Evolutionary conservation across 2,797 vertebrate genomes (phyloP).

Genomic region (Sebastes glaucus): DNA sequence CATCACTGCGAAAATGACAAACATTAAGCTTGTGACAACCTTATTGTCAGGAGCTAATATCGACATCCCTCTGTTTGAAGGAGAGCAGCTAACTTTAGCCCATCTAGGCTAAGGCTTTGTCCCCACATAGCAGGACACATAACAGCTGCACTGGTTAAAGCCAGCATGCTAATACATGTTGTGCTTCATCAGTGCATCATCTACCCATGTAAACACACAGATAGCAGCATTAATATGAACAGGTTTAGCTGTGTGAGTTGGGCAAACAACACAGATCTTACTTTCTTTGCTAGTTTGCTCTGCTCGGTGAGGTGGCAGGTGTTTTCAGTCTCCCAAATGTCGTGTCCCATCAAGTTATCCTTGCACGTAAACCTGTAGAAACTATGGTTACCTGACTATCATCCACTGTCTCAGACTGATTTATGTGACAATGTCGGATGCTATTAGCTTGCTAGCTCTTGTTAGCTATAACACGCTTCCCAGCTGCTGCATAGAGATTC

Average conservation of each 20-base stretch:
- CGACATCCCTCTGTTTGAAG: slow-evolving; percentile 47
- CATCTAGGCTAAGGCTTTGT: slow-evolving; percentile 75
- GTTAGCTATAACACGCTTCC: slow-evolving; percentile 28
- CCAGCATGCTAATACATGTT: not conserved
- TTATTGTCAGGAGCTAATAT: not conserved
- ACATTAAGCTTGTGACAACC: not conserved
- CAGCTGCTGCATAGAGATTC: slow-evolving; percentile 25
- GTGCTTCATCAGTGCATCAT: no score
- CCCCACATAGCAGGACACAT: slow-evolving; percentile 20
- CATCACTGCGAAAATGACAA: not conserved
- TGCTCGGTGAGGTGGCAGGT: slow-evolving; percentile 52
- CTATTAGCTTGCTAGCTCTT: slow-evolving; percentile 61
- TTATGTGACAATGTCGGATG: slow-evolving; percentile 41
- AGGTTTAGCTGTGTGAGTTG: slow-evolving; percentile 7
- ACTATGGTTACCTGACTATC: not conserved
- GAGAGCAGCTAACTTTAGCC: slow-evolving; percentile 66
- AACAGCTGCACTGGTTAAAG: not conserved
- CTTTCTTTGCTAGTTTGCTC: slow-evolving; percentile 68
- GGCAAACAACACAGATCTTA: slow-evolving; percentile 58
- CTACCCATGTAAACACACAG: not conserved
- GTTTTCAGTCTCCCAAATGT: slow-evolving; percentile 50
- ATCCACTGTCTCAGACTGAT: slow-evolving; percentile 10
- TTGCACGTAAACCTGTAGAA: not conserved
- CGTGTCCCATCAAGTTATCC: slow-evolving; percentile 50
- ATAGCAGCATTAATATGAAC: not conserved